A percentile compares a stretch with the other conserved stretches of the same genome.
Evolutionary conservation across 2,113 vertebrate species (phyloP).

Genomic region (Blennius ocellaris): DNA sequence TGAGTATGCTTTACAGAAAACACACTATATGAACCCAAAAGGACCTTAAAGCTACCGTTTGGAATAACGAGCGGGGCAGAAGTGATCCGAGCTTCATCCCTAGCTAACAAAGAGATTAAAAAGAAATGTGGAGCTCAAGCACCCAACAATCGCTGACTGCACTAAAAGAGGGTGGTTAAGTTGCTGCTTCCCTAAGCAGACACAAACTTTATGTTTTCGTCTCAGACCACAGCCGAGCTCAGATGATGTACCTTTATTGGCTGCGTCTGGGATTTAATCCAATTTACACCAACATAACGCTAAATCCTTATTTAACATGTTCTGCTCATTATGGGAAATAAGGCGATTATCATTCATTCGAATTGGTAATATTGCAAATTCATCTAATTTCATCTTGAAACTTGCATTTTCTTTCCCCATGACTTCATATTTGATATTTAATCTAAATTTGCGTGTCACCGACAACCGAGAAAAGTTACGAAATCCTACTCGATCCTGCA

Average conservation of each 20-base stretch:
- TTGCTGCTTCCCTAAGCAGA: constrained; percentile 53
- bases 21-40: constrained; percentile 56
- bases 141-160: constrained; percentile 70
- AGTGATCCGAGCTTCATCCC: constrained; percentile 67
- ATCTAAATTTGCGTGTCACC: no score
- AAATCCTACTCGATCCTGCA: no score
- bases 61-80: constrained; percentile 70
- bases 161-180: constrained; percentile 66
- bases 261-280: constrained; percentile 23
- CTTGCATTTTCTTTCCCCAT: no score
- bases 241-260: constrained; percentile 23
- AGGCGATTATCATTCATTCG: constrained; percentile 26
- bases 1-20: constrained; percentile 43
- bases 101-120: constrained; percentile 78
- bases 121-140: constrained; percentile 71
- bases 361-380: constrained; percentile 12
- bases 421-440: neutral
- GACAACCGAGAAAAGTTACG: no score
- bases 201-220: constrained; percentile 63
- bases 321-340: constrained; percentile 35
- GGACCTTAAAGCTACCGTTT: constrained; percentile 60
- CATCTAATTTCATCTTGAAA: neutral
- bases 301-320: constrained; percentile 15
- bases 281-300: constrained; percentile 23
- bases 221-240: constrained; percentile 20